Percentiles rank a stretch among this genome's conserved stretches.
Conservation (phyloP, 1,140 invertebrate species). For the Drosophila obscura region DNA sequence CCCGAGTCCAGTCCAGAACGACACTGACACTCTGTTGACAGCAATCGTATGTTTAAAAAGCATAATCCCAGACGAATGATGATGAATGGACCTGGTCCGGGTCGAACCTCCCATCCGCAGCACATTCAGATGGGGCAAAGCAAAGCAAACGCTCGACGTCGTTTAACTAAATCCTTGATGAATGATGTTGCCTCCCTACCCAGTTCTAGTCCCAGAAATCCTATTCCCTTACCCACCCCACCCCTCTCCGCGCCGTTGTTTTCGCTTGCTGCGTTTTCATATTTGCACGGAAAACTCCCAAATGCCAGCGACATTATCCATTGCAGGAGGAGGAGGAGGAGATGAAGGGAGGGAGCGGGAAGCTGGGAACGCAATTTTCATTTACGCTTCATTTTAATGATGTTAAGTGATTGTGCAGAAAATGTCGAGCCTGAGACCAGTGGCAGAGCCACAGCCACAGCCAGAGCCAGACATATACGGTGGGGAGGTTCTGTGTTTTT, state of each 20-base stretch:
- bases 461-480: not conserved
- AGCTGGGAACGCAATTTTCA: conserved; percentile 70
- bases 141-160: conserved; percentile 66
- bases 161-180: conserved; percentile 82
- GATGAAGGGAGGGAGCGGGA: conserved; percentile 23
- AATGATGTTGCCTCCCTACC: conserved; percentile 63
- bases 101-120: conserved; percentile 7
- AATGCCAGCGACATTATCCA: conserved; percentile 70
- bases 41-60: conserved; percentile 83
- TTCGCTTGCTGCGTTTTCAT: conserved; percentile 60
- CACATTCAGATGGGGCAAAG: conserved; percentile 27
- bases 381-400: conserved; percentile 82
- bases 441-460: conserved; percentile 6
- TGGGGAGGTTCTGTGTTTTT: conserved; percentile 46
- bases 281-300: conserved; percentile 73
- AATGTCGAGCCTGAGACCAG: conserved; percentile 54
- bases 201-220: not conserved
- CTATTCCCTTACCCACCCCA: not conserved
- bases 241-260: conserved; percentile 3
- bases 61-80: conserved; percentile 82
- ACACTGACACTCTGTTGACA: conserved; percentile 76
- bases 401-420: conserved; percentile 82
- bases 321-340: conserved; percentile 13
- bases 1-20: not conserved
- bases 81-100: conserved; percentile 67